A percentile compares a stretch with the other conserved stretches of the same genome.
These are phyloP conservation scores for Eubasilissa regina DNA, from an alignment of 1,140 invertebrate species.

Conservation along the genomic window DNA sequence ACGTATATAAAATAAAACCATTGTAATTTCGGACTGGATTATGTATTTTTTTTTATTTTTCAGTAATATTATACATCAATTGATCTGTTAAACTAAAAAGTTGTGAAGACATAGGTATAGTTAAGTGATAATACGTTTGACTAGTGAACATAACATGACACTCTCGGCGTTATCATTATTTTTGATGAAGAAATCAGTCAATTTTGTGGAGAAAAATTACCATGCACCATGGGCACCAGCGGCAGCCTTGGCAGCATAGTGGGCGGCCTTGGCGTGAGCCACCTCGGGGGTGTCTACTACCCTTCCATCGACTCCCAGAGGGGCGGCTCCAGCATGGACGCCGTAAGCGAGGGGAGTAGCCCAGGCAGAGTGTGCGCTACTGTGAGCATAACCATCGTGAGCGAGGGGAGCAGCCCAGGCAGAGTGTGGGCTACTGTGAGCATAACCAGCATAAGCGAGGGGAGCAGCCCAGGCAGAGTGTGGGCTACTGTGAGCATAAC, in stretches of 20 bases:
- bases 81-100: no score
- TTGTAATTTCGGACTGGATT: no score
- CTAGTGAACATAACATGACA: background rate
- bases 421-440: background rate
- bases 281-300: conserved; percentile 70
- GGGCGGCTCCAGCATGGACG: conserved; percentile 57
- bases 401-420: conserved; percentile 60
- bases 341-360: conserved; percentile 64
- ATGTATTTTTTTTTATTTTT: no score
- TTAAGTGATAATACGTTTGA: background rate
- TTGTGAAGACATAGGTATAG: background rate
- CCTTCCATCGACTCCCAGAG: conserved; percentile 61
- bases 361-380: conserved; percentile 67
- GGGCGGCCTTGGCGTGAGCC: conserved; percentile 69
- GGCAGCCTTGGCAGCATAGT: conserved; percentile 64
- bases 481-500: conserved; percentile 6
- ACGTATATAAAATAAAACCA: no score
- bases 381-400: conserved; percentile 20
- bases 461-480: background rate
- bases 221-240: conserved; percentile 59
- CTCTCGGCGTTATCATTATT: background rate
- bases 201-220: conserved; percentile 44
- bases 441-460: conserved; percentile 59
- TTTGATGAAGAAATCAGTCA: conserved; percentile 11
- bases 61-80: no score